These are phyloP conservation scores for Andrena camellia DNA, from an alignment of 2,888 invertebrate genomes.

Conservation along the genomic window DNA sequence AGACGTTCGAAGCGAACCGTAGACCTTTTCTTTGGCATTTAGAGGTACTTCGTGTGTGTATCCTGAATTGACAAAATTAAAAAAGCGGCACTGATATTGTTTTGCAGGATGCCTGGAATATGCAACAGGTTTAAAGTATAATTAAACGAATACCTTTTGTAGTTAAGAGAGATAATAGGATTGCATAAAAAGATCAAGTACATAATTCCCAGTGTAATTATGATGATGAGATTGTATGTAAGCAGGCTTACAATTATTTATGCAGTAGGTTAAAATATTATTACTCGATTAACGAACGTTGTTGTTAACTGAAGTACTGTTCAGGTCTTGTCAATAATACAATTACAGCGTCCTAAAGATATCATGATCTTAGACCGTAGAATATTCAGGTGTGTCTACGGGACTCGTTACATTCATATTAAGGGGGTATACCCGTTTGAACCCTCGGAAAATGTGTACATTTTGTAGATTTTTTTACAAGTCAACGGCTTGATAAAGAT, in stretches of 20 bases:
- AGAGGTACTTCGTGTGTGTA: slow-evolving; percentile 58
- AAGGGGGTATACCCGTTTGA: too few relatives aligned
- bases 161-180: slow-evolving; percentile 39
- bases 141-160: slow-evolving; percentile 59
- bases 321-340: background rate
- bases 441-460: too few relatives aligned
- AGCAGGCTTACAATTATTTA: slow-evolving; percentile 24
- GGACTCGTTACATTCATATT: background rate
- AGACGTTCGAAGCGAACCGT: slow-evolving; percentile 44
- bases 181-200: slow-evolving; percentile 24
- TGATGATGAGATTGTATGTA: slow-evolving; percentile 27
- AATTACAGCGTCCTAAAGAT: background rate
- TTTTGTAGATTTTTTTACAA: too few relatives aligned
- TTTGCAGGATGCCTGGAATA: slow-evolving; percentile 74
- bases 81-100: slow-evolving; percentile 66
- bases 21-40: slow-evolving; percentile 68
- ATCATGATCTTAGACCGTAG: background rate
- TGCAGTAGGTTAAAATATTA: slow-evolving; percentile 3
- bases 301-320: background rate
- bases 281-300: slow-evolving; percentile 3
- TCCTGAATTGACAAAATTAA: slow-evolving; percentile 52
- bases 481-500: too few relatives aligned
- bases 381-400: background rate
- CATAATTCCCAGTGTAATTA: slow-evolving; percentile 7
- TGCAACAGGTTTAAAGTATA: slow-evolving; percentile 72